Conservation (phyloP, 2,113 vertebrate species). For the cattle (Bos taurus) region ARS-UCD2.0 NC_037332.1:78306001-78306500, state of each 20-base stretch:
- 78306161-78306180: neutral
- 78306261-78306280: neutral
- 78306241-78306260: neutral
- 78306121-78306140: neutral
- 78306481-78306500: neutral
- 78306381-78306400: neutral
- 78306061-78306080: neutral
- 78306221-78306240: neutral
- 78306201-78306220: neutral
- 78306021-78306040: neutral
- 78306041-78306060: neutral
- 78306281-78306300: neutral
- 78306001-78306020: neutral
- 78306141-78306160: neutral
- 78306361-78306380: neutral
- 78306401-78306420: neutral
- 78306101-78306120: neutral
- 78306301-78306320: neutral
- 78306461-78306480: neutral
- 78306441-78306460: neutral
- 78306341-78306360: neutral
- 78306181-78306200: neutral
- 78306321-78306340: neutral
- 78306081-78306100: neutral
- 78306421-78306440: too few species aligned